Base-by-base conservation (phyloP, 2,797 vertebrate species). In the Arctocebus calabarensis region DNA sequence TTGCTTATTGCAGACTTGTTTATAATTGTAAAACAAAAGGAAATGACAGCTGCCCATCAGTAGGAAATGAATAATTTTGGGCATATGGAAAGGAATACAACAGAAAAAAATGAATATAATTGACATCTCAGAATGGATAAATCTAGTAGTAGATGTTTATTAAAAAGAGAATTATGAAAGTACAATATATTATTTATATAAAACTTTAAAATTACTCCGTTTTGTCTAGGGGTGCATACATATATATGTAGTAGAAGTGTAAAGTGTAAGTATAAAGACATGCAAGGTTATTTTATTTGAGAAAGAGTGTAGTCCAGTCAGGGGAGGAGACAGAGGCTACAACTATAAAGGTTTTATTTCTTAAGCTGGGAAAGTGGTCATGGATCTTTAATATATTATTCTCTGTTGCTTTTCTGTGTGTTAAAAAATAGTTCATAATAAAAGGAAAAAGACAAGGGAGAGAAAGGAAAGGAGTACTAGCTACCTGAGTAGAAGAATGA, bases 181-280 rank as follows among this genome's bases (percentile, higher is more conserved):
- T 90, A 74, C 14, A 86, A 64, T 71, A 34, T 37, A 34, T 25
- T 87, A 70, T 70, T 92, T 92, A 74, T 77, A 66, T 89, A 66
- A 92, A 84, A 57, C 16, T 94, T 95, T 19, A 82, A 92, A 92
- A 29, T 90, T 74, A 34, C 22, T 61, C 25, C 81, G 9, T 74
- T 23, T 93, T 59, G 23, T 81, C n/a, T 92, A 71, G 43, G 14
- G 70, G 79, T 90, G 34, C 43, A 86, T 75, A 34, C 9, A 64
- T 55, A 75, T 32, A 3, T 20, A 61, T 45, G 5, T 45, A 45
- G 3, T 71, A 61, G 40, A 83, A 55, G 2, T 64, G 10, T 27
- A 68, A 70, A 83, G n/a, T 62, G 82, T 22, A 85, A 83, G 37
- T 59, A 55, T 62, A 84, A 93, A 84, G 10, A 81, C 40, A 23